phyloP scores from a whole-genome alignment of 2,113 vertebrate species.

The Antigone vipio region DNA sequence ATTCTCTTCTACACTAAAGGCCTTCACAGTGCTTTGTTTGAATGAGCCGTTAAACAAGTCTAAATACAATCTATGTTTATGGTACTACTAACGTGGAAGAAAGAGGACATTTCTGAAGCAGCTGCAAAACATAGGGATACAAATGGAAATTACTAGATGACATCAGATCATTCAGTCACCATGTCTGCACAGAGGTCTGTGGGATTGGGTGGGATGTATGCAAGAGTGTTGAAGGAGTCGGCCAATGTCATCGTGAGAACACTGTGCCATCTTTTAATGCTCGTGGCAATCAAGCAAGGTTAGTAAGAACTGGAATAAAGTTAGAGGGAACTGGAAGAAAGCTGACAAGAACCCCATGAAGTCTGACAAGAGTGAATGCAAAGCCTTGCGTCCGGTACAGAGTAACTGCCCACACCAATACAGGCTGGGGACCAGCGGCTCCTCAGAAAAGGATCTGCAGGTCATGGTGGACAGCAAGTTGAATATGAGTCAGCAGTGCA shows the following conservation, averaged over 20 bases:
- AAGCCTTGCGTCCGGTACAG: background rate
- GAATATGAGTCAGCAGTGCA: background rate
- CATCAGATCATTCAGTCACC: background rate
- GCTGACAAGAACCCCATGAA: background rate
- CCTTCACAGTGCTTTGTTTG: background rate
- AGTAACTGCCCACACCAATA: background rate
- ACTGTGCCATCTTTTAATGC: background rate
- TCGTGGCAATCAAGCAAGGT: background rate
- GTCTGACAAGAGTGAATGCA: background rate
- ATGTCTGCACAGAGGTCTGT: fast-evolving
- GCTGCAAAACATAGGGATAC: background rate
- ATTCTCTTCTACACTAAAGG: background rate
- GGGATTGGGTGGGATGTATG: background rate
- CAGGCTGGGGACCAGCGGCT: background rate
- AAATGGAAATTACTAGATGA: background rate
- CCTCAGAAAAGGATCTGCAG: background rate
- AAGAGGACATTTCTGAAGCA: background rate
- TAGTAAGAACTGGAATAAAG: background rate
- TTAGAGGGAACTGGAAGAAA: background rate
- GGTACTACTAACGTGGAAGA: background rate
- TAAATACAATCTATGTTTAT: background rate
- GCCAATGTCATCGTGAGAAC: background rate
- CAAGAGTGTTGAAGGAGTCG: fast-evolving
- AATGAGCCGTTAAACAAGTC: background rate
- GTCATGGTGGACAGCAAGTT: background rate